phyloP scores from a whole-genome alignment of 2,113 vertebrate genomes.

The Gnathonemus echidnorhynchus region DNA sequence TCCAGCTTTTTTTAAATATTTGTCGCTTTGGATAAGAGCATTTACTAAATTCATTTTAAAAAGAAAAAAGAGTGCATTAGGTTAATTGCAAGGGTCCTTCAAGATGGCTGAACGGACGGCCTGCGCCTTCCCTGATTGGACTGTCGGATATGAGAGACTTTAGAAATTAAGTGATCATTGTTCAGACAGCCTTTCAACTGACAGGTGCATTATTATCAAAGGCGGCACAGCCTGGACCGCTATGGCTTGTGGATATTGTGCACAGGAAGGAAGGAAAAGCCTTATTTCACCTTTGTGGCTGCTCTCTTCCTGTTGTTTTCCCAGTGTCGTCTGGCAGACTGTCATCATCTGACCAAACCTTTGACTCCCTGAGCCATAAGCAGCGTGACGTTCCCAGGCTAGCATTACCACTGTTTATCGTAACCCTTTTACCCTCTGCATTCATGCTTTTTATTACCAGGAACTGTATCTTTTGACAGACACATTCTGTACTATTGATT shows the following conservation, averaged over 20 bases:
- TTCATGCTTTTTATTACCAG: background rate
- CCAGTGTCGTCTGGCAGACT: background rate
- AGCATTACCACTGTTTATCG: background rate
- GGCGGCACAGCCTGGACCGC: background rate
- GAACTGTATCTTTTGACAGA: background rate
- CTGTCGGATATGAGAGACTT: background rate
- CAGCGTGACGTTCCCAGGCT: background rate
- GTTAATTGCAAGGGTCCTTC: background rate
- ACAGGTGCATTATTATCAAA: background rate
- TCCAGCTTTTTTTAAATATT: background rate
- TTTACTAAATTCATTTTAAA: background rate
- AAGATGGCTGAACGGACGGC: background rate
- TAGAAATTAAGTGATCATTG: background rate
- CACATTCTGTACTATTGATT: background rate
- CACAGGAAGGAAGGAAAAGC: background rate
- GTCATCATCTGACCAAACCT: background rate
- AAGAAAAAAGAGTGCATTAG: background rate
- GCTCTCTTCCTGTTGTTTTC: slow-evolving; percentile 45
- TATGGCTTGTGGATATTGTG: background rate
- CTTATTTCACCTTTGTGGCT: slow-evolving; percentile 27
- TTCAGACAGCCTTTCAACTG: background rate
- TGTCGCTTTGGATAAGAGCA: too few species aligned
- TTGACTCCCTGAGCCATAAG: background rate
- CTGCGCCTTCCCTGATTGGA: background rate
- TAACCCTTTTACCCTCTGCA: background rate